Conservation (phyloP, 1,140 invertebrate species). For the Eueides isabella region DNA sequence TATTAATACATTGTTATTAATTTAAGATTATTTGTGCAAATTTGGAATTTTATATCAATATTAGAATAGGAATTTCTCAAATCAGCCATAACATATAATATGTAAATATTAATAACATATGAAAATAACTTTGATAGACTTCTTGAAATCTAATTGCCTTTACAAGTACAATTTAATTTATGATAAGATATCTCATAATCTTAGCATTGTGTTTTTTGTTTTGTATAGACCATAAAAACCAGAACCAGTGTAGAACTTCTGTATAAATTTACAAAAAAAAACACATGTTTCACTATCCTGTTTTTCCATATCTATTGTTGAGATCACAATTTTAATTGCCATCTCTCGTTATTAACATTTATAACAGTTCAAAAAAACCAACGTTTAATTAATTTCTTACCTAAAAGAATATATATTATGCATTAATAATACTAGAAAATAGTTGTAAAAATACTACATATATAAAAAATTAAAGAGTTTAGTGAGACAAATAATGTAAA, state of each 20-base stretch:
- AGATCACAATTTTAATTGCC: slow-evolving; percentile 29
- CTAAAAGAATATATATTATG: background rate
- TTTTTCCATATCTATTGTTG: slow-evolving; percentile 27
- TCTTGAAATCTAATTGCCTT: slow-evolving; percentile 19
- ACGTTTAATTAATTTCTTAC: background rate
- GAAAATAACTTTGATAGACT: background rate
- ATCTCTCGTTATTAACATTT: background rate
- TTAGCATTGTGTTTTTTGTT: slow-evolving; percentile 32
- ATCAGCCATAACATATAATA: background rate
- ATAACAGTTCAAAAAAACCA: background rate
- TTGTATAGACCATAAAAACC: slow-evolving; percentile 30
- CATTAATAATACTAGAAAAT: too few species aligned
- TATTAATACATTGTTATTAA: too few species aligned
- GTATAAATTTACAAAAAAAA: slow-evolving; percentile 25
- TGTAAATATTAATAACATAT: background rate
- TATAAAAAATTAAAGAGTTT: background rate
- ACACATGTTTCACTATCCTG: slow-evolving; percentile 19
- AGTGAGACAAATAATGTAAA: background rate
- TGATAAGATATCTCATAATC: slow-evolving; percentile 24
- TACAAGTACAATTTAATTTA: slow-evolving; percentile 24
- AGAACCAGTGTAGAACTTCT: slow-evolving; percentile 5
- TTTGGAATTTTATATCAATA: too few species aligned
- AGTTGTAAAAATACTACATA: background rate
- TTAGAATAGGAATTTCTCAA: too few species aligned
- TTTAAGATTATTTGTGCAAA: too few species aligned